Base-by-base conservation (phyloP, 2,113 vertebrate species). In the Myiagra hebetior region DNA sequence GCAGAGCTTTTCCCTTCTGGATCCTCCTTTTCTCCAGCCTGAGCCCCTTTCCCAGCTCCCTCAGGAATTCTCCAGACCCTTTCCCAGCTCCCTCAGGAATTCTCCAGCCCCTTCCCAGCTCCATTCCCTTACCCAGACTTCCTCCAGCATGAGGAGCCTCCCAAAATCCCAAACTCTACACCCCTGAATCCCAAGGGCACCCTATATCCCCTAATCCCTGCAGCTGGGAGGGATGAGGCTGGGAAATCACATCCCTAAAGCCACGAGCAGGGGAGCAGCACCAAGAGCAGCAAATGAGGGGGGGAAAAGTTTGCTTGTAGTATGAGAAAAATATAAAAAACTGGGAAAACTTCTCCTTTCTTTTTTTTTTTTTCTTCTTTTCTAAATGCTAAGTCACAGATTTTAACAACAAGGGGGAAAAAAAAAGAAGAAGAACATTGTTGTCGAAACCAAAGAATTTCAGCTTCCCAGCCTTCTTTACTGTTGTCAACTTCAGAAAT, bases 401-500 rank as follows among this genome's bases (percentile, higher is more conserved):
- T 85, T 92, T 95, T 57, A 83, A 91, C 68, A 89, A 18, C 15
- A 35, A 39, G 33, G n/a, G 8, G 21, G 11, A 8, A 53, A 31
- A 47, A 70, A 55, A 47, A 70, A 46, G 30, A 35, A 56, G 47
- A 73, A 37, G 41, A 84, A 64, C 24, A 8, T 49, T 65, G 49
- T 12, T 86, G 57, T 68, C 26, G 63, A 72, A 96, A 86, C 20
- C 91, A 95, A 95, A 85, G 47, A 89, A 95, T 74, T 72, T 64
- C 39, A 75, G 33, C 81, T 87, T 92, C 56, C 74, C 83, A 47
- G 39, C 37, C 26, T 2, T 62, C 77, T 63, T 85, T 80, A 84
- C 77, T 22, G 64, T 44, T 91, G 87, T 97, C 91, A 97, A 18
- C 78, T 88, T 94, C 67, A 95, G 87, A 90, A 85, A 53, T 87